Conservation (phyloP, 2,888 invertebrate species). For the Phalera bucephala region DNA sequence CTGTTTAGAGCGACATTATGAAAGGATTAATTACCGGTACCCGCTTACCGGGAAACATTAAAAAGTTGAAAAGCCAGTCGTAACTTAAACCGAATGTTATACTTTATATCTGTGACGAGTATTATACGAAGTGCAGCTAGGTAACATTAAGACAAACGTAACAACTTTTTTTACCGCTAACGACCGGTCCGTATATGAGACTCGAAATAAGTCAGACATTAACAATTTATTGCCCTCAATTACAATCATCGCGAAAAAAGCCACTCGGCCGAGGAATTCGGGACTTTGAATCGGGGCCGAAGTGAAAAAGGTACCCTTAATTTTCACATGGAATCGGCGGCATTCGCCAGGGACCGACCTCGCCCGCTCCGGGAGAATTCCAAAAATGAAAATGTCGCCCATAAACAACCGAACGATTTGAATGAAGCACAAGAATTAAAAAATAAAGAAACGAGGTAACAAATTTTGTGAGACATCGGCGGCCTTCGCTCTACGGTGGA, state of each 20-base stretch:
- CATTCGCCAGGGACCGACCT: slow-evolving; percentile 52
- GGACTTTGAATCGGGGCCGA: slow-evolving; percentile 61
- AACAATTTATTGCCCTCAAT: slow-evolving; percentile 77
- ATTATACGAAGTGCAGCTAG: slow-evolving; percentile 55
- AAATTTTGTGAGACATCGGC: slow-evolving; percentile 69
- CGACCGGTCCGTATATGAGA: slow-evolving; percentile 53
- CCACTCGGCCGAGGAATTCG: slow-evolving; percentile 60
- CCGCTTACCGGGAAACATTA: slow-evolving; percentile 64
- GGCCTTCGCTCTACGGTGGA: slow-evolving; percentile 52
- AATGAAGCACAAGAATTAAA: slow-evolving; percentile 74
- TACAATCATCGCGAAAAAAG: slow-evolving; percentile 77
- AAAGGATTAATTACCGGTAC: slow-evolving; percentile 62
- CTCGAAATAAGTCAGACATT: slow-evolving; percentile 65
- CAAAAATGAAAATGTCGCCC: slow-evolving; percentile 80
- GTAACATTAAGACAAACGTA: slow-evolving; percentile 60
- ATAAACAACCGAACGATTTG: slow-evolving; percentile 81
- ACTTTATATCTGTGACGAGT: slow-evolving; percentile 53
- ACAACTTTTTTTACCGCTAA: slow-evolving; percentile 60
- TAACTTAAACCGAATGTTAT: slow-evolving; percentile 56
- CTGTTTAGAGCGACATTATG: slow-evolving; percentile 54
- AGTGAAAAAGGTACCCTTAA: slow-evolving; percentile 75
- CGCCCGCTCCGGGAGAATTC: slow-evolving; percentile 59
- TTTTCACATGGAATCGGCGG: slow-evolving; percentile 75
- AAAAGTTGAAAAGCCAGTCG: slow-evolving; percentile 53
- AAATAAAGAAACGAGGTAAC: slow-evolving; percentile 67